These are phyloP conservation scores for Nymphalis io DNA, from an alignment of 1,140 invertebrate genomes.

Conservation along the genomic window DNA sequence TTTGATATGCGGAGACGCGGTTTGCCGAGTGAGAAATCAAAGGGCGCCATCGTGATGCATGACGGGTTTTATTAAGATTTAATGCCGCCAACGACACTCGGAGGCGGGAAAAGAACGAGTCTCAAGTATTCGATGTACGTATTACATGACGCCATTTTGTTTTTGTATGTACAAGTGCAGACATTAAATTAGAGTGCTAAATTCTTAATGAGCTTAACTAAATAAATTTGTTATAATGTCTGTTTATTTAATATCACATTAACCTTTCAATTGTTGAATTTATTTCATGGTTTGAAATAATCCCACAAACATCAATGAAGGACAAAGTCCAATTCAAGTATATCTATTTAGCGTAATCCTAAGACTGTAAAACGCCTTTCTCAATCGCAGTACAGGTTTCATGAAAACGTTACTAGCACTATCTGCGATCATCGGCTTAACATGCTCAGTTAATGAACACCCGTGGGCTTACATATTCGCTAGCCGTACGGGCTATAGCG, in stretches of 20 bases:
- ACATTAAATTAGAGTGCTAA: constrained; percentile 34
- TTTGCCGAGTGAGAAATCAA: constrained; percentile 80
- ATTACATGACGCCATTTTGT: constrained; percentile 76
- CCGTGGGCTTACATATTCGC: constrained; percentile 63
- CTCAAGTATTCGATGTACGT: constrained; percentile 75
- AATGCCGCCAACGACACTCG: constrained; percentile 78
- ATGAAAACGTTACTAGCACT: constrained; percentile 45
- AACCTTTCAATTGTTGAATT: neutral
- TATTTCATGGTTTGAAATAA: neutral
- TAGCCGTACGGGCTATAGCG: constrained; percentile 43
- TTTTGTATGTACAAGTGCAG: constrained; percentile 59
- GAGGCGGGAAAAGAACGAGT: constrained; percentile 79
- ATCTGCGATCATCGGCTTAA: constrained; percentile 69
- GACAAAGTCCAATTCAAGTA: constrained; percentile 2
- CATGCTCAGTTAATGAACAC: constrained; percentile 72
- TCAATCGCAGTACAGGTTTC: constrained; percentile 47
- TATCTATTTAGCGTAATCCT: constrained; percentile 26
- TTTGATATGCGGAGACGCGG: constrained; percentile 78
- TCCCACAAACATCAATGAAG: neutral
- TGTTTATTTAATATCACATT: neutral
- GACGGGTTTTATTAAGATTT: constrained; percentile 80
- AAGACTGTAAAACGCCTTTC: constrained; percentile 34
- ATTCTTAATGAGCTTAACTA: constrained; percentile 41
- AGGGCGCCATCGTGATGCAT: constrained; percentile 74
- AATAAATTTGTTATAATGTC: constrained; percentile 11